Evolutionary conservation across 2,113 vertebrate species (phyloP), one percentile per base, ranked within the genome.

Genomic region (Podiceps cristatus): DNA sequence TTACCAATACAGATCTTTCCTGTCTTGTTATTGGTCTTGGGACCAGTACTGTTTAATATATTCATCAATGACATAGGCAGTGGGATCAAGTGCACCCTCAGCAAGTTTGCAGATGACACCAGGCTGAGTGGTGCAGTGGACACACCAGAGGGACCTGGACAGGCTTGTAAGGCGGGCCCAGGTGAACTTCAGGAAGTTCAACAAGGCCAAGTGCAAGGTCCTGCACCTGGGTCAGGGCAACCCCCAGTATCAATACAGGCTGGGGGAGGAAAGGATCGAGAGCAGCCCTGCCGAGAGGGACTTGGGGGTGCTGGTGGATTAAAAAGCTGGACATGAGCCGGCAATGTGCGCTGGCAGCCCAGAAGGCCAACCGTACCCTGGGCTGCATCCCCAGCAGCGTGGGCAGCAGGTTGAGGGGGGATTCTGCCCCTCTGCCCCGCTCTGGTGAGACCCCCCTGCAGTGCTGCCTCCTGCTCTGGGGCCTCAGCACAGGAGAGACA

Each of bases 111-210:
- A 35, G 60, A 59, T 4, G 2, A 74, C 52, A 23, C 6, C 11
- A 67, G 33, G 11, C 11, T 45, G 27, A 53, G 14, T 8, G 12
- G 14, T 37, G 33, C 0, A 0, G 10, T 33, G 5, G 15, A 52
- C 45, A 45, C 0, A 2, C 40, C 6, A 52, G 60, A 53, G 15
- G 76, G 47, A 52, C 22, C 23, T 64, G 35, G 47, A n/a, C 29
- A 79, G 42, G 35, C 9, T 40, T 2, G 1, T 33, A 47, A 52
- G 44, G 22, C 56, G 52, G 16, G 29, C 53, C 37, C 6, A 5
- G 24, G 20, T 42, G 28, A 31, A 55, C 20, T 5, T 42, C 19
- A 31, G 5, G 29, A 56, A 11, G 29, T 56, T 31, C 28, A 56
- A 18, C 28, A 56, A 29, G 53, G 17, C 17, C 29, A 56, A 56